A percentile compares a stretch with the other conserved stretches of the same genome.
Conservation (phyloP, 1,140 invertebrate species). For the Sinonovacula constricta region DNA sequence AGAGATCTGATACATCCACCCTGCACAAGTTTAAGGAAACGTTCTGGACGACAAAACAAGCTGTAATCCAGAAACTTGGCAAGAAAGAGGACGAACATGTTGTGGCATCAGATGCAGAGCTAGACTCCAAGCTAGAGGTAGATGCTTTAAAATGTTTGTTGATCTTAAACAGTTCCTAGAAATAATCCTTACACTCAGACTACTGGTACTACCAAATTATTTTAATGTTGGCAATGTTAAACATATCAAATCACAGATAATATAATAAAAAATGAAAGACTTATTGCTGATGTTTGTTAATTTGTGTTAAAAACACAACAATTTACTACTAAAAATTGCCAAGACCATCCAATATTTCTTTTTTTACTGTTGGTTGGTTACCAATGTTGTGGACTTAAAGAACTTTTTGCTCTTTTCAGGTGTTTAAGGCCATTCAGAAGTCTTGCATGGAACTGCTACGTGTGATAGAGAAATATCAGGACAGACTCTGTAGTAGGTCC, state of each 20-base stretch:
- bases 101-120: constrained; percentile 95
- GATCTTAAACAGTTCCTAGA: too few relatives aligned
- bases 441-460: constrained; percentile 93
- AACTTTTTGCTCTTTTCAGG: constrained; percentile 69
- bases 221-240: too few relatives aligned
- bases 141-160: not conserved
- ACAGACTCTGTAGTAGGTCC: constrained; percentile 89
- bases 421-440: constrained; percentile 96
- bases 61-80: constrained; percentile 94
- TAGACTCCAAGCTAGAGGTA: constrained; percentile 96
- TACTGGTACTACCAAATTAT: too few relatives aligned
- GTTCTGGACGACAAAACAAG: constrained; percentile 99
- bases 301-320: too few relatives aligned
- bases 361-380: too few relatives aligned
- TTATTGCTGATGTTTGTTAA: too few relatives aligned
- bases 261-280: too few relatives aligned
- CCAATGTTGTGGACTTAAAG: not conserved
- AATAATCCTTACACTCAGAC: too few relatives aligned
- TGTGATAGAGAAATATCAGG: constrained; percentile 96
- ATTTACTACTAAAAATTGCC: too few relatives aligned
- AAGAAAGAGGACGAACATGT: constrained; percentile 99
- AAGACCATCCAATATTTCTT: too few relatives aligned
- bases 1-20: constrained; percentile 81
- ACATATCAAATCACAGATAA: too few relatives aligned
- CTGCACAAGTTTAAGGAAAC: constrained; percentile 94